A percentile compares a stretch with the other conserved stretches of the same genome.
Evolutionary conservation across 2,113 vertebrate species (phyloP).

Genomic region (Meleagris gallopavo): DNA sequence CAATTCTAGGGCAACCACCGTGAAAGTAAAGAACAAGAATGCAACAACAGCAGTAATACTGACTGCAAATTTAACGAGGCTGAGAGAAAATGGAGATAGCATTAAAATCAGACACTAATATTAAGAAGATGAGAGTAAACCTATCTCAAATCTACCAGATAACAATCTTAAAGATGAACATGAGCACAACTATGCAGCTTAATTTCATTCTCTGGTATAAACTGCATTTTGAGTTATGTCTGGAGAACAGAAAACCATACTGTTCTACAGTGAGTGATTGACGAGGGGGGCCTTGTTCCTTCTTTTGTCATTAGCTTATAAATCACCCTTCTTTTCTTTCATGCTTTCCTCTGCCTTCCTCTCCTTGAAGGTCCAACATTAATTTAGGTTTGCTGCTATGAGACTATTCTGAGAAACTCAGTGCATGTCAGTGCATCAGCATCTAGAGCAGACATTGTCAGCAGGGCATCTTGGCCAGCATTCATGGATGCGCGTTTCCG

Average conservation of each 20-base stretch:
- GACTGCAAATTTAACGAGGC: neutral
- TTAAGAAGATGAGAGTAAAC: neutral
- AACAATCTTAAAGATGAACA: neutral
- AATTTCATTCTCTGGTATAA: constrained; percentile 19
- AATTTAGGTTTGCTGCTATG: neutral
- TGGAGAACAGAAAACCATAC: neutral
- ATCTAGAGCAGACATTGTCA: neutral
- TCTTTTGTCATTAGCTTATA: constrained; percentile 29
- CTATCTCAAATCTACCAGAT: neutral
- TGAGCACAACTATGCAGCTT: neutral
- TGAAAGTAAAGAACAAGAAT: neutral
- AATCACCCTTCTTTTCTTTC: constrained; percentile 42
- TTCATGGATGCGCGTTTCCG: fast-evolving
- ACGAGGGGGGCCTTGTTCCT: neutral
- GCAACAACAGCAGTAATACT: neutral
- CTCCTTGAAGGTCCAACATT: neutral
- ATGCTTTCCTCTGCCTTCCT: constrained; percentile 33
- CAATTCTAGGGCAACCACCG: neutral
- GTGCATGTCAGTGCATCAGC: neutral
- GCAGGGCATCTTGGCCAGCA: fast-evolving
- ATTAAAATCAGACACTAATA: neutral
- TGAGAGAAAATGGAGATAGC: neutral
- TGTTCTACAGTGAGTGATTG: neutral
- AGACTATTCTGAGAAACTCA: neutral
- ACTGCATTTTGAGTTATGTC: constrained; percentile 9